These are phyloP conservation scores for Phalangium opilio DNA, from an alignment of 2,888 invertebrate genomes.

Conservation along the genomic window DNA sequence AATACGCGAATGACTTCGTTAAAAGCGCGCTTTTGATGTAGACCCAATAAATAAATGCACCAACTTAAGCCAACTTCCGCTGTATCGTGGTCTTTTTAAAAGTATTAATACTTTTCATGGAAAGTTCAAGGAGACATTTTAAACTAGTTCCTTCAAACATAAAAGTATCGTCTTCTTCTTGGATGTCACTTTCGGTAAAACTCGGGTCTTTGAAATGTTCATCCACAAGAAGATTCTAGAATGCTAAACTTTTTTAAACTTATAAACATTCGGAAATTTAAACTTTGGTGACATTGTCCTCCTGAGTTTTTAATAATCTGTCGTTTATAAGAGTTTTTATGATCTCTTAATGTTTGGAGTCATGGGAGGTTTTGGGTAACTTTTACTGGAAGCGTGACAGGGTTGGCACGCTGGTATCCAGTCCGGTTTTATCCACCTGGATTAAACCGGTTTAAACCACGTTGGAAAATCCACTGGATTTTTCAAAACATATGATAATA, in stretches of 20 bases:
- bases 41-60: slow-evolving; percentile 56
- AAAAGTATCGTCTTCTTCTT: slow-evolving; percentile 35
- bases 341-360: no score
- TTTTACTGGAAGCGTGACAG: no score
- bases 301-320: neutral
- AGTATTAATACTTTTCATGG: no score
- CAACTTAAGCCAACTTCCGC: slow-evolving; percentile 67
- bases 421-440: no score
- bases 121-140: neutral
- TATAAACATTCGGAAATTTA: neutral
- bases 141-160: slow-evolving; percentile 19
- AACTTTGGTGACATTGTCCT: neutral
- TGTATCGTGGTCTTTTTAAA: slow-evolving; percentile 35
- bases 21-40: slow-evolving; percentile 42
- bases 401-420: no score
- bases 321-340: slow-evolving; percentile 8
- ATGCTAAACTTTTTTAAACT: slow-evolving; percentile 28
- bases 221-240: slow-evolving; percentile 34
- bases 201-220: slow-evolving; percentile 25
- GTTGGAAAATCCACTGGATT: no score
- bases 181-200: slow-evolving; percentile 31
- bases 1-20: slow-evolving; percentile 46
- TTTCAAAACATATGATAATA: no score
- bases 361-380: no score
- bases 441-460: no score